A percentile compares a stretch with the other conserved stretches of the same genome.
Evolutionary conservation across 64 coral and sea anemone genomes (phyloP).

Genomic region (Porites lutea): DNA sequence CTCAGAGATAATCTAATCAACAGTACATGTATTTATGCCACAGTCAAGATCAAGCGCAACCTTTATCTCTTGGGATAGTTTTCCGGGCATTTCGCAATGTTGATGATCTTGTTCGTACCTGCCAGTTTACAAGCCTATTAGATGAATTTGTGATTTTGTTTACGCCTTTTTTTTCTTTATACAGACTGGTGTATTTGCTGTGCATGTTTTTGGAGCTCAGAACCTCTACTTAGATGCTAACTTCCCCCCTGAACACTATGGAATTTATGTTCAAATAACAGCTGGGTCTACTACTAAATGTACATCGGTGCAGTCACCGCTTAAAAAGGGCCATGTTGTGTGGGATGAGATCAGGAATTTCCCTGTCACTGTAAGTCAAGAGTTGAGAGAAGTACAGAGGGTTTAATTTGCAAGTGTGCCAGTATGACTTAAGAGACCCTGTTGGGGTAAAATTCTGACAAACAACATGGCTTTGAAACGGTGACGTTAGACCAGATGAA

Average conservation of each 20-base stretch:
- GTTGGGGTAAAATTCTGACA: too few relatives aligned
- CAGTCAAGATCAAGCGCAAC: too few relatives aligned
- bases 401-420: neutral
- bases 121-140: too few relatives aligned
- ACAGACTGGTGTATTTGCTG: constrained; percentile 81
- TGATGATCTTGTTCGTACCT: too few relatives aligned
- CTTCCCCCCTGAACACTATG: constrained; percentile 78
- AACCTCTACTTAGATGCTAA: constrained; percentile 82
- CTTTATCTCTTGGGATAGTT: too few relatives aligned
- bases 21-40: too few relatives aligned
- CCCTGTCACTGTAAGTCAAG: constrained; percentile 66
- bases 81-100: too few relatives aligned
- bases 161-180: neutral
- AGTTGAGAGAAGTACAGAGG: neutral
- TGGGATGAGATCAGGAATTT: constrained; percentile 94
- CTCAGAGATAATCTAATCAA: too few relatives aligned
- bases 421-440: neutral
- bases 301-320: constrained; percentile 75
- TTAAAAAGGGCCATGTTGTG: constrained; percentile 83
- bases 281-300: constrained; percentile 73
- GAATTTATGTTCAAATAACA: constrained; percentile 80
- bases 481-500: too few relatives aligned
- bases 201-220: constrained; percentile 82
- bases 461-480: too few relatives aligned
- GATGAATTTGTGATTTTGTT: neutral